A percentile compares a stretch with the other conserved stretches of the same genome.
These are phyloP conservation scores for Hydraecia micacea DNA, from an alignment of 2,888 invertebrate species.

Conservation along the genomic window DNA sequence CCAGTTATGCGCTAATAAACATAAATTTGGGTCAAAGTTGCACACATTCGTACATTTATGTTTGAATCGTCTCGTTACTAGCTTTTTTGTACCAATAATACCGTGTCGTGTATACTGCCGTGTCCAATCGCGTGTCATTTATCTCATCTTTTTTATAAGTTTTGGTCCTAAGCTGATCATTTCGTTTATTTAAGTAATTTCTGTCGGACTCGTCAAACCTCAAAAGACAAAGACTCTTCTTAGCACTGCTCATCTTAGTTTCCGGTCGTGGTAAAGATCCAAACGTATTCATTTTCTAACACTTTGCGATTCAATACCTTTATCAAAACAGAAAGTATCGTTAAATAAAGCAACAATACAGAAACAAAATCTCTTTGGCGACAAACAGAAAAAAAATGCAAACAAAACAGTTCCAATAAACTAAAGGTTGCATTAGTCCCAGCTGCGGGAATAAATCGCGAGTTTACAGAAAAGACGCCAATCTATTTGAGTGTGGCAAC, in stretches of 20 bases:
- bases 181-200: constrained; percentile 1
- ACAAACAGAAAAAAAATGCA: constrained; percentile 38
- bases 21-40: no score
- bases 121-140: no score
- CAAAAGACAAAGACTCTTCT: not conserved
- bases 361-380: constrained; percentile 44
- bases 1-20: no score
- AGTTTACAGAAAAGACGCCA: constrained; percentile 75
- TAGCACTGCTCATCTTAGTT: not conserved
- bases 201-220: not conserved
- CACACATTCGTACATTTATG: no score
- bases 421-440: constrained; percentile 62
- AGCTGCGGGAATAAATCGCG: constrained; percentile 65
- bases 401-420: constrained; percentile 56
- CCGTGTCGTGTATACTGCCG: not conserved
- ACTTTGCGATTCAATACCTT: constrained; percentile 25
- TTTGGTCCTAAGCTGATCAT: not conserved
- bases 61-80: no score
- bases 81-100: not conserved
- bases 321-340: constrained; percentile 7
- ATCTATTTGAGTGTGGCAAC: constrained; percentile 80
- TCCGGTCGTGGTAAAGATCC: not conserved
- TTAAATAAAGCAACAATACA: constrained; percentile 32
- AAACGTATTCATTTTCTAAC: constrained; percentile 12
- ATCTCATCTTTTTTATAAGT: not conserved